phyloP scores from a whole-genome alignment of 1,140 invertebrate genomes.

The Drosophila lacteicornis region DNA sequence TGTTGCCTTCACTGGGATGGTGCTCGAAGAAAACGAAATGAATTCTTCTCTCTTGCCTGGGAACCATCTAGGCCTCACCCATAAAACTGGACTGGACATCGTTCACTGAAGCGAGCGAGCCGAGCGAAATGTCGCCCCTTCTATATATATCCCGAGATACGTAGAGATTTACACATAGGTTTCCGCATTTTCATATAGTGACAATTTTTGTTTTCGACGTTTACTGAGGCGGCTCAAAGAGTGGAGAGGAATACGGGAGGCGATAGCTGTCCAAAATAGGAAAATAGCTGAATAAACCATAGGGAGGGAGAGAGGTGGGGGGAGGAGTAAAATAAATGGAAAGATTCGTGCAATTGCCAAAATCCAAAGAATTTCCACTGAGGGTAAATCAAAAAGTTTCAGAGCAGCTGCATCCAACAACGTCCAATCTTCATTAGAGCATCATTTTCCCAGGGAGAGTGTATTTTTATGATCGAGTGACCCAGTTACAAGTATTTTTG shows the following conservation, averaged over 20 bases:
- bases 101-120: slow-evolving; percentile 51
- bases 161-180: slow-evolving; percentile 75
- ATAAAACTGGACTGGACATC: slow-evolving; percentile 70
- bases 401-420: slow-evolving; percentile 64
- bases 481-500: slow-evolving; percentile 30
- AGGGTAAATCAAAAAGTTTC: slow-evolving; percentile 55
- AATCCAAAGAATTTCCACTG: slow-evolving; percentile 77
- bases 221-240: slow-evolving; percentile 54
- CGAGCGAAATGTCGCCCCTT: slow-evolving; percentile 68
- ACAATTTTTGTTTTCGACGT: slow-evolving; percentile 67
- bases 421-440: slow-evolving; percentile 1
- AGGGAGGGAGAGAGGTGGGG: not conserved
- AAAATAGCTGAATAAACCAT: slow-evolving; percentile 25
- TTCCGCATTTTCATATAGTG: slow-evolving; percentile 78
- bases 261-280: slow-evolving; percentile 67
- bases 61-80: slow-evolving; percentile 53
- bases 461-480: slow-evolving; percentile 61
- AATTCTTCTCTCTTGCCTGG: slow-evolving; percentile 31
- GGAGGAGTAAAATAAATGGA: slow-evolving; percentile 68
- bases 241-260: slow-evolving; percentile 6
- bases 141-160: slow-evolving; percentile 63
- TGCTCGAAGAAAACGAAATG: not conserved
- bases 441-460: slow-evolving; percentile 33
- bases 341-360: slow-evolving; percentile 72
- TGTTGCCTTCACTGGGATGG: not conserved